phyloP scores from a whole-genome alignment of 2,888 invertebrate species.

The Cataglyphis cursor region DNA sequence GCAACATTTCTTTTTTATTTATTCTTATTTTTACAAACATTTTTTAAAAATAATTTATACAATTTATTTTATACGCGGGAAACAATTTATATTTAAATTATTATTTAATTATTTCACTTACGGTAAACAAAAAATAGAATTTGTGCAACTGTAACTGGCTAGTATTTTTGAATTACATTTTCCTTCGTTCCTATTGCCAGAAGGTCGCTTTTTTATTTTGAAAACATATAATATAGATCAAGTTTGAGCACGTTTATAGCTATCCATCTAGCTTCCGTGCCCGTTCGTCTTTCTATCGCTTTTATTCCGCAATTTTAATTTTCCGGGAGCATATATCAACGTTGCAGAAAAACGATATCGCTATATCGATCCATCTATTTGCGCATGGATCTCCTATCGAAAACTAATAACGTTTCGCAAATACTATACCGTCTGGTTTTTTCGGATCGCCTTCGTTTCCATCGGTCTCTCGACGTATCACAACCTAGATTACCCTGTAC shows the following conservation, averaged over 20 bases:
- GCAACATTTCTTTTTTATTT: not conserved
- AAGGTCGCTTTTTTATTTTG: not conserved
- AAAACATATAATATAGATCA: constrained; percentile 13
- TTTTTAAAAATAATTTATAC: not conserved
- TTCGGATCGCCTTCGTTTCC: constrained; percentile 38
- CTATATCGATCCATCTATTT: constrained; percentile 10
- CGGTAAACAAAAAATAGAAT: not conserved
- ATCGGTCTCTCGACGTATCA: constrained; percentile 42
- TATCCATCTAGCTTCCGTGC: not conserved
- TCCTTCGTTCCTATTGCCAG: not conserved
- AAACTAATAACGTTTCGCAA: constrained; percentile 50
- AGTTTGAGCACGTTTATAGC: constrained; percentile 10
- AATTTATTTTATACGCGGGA: not conserved
- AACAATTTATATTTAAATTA: not conserved
- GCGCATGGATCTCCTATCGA: constrained; percentile 34
- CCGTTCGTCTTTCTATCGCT: constrained; percentile 26
- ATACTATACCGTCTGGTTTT: constrained; percentile 36
- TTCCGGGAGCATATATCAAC: constrained; percentile 21
- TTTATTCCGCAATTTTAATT: constrained; percentile 46
- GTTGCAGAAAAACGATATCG: constrained; percentile 15
- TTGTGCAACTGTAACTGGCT: not conserved
- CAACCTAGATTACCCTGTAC: constrained; percentile 32
- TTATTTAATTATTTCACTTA: not conserved
- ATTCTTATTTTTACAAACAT: not conserved
- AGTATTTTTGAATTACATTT: not conserved